These are phyloP conservation scores for Callipepla squamata DNA, from an alignment of 2,113 vertebrate species.

Conservation along the genomic window DNA sequence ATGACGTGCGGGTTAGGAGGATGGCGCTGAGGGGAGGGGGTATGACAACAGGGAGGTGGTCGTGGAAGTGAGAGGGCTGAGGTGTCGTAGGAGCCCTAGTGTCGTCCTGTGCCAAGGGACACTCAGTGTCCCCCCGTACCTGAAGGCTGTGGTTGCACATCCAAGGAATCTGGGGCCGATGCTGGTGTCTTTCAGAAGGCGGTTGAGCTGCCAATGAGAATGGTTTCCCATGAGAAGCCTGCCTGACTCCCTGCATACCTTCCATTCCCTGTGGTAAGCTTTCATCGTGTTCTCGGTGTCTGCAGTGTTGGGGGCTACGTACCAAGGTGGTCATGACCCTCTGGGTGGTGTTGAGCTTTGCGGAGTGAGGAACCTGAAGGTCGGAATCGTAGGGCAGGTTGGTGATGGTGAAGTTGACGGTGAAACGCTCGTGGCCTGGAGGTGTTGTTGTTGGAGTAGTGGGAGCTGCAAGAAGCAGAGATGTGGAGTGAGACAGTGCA, in stretches of 20 bases:
- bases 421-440: background rate
- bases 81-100: fast-evolving
- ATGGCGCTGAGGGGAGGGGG: background rate
- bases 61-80: no score
- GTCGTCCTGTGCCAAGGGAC: fast-evolving
- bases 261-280: no score
- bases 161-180: background rate
- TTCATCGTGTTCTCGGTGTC: fast-evolving
- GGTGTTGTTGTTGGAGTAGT: fast-evolving
- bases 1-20: background rate
- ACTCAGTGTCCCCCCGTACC: fast-evolving
- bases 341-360: fast-evolving
- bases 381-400: background rate
- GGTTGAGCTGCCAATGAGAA: slow-evolving; percentile 35
- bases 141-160: slow-evolving; percentile 35
- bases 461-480: background rate
- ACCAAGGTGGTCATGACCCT: background rate
- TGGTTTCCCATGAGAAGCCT: fast-evolving
- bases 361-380: background rate
- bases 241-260: fast-evolving
- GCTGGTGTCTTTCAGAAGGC: slow-evolving; percentile 20
- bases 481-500: fast-evolving
- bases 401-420: slow-evolving; percentile 20
- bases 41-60: background rate
- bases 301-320: fast-evolving